phyloP scores from a whole-genome alignment of 2,797 vertebrate species.

The Benthosema pterotum region DNA sequence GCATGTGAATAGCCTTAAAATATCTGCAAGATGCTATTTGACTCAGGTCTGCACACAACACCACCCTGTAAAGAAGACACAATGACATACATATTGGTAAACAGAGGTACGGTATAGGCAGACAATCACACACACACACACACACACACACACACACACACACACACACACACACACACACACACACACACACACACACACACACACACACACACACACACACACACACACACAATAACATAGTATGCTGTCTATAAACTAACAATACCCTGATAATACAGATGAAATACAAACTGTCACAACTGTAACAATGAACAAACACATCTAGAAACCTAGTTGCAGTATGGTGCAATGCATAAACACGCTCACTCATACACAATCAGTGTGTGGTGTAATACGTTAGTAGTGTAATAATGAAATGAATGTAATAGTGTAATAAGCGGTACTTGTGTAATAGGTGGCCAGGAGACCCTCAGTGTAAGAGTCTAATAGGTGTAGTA shows the following conservation, averaged over 20 bases:
- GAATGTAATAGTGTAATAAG: too few relatives aligned
- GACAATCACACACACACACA: background rate
- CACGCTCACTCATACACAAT: background rate
- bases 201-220: constrained; percentile 3
- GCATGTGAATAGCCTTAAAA: background rate
- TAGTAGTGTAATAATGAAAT: too few relatives aligned
- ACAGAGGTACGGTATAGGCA: background rate
- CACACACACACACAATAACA: constrained; percentile 2
- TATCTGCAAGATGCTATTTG: constrained; percentile 20
- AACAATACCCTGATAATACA: too few relatives aligned
- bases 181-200: constrained; percentile 1
- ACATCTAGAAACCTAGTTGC: too few relatives aligned
- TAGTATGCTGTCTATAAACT: too few relatives aligned
- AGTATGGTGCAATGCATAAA: background rate
- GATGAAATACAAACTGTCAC: too few relatives aligned
- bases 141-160: constrained; percentile 1
- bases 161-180: background rate
- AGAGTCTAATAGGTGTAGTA: too few relatives aligned
- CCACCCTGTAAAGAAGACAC: constrained; percentile 1
- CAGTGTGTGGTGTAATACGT: too few relatives aligned
- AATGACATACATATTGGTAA: background rate
- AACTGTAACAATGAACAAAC: too few relatives aligned
- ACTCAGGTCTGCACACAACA: constrained; percentile 18
- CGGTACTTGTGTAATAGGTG: too few relatives aligned
- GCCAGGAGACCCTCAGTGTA: too few relatives aligned